Conservation (phyloP, 2,888 invertebrate species). For the Sinodicranocentrus sp. region DNA sequence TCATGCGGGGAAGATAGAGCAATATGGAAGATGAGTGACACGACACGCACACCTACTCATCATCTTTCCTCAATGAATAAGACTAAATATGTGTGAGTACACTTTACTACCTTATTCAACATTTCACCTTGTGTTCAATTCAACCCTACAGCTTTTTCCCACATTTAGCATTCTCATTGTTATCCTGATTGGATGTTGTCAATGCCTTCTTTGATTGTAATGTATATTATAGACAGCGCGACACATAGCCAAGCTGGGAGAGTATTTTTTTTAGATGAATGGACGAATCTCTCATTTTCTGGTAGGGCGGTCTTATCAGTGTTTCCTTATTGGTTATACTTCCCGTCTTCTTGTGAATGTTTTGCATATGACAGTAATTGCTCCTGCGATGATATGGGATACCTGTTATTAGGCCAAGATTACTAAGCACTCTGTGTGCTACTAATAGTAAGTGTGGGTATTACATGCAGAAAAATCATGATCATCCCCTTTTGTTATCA, state of each 20-base stretch:
- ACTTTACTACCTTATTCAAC: not conserved
- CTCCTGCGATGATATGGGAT: constrained; percentile 14
- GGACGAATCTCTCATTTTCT: constrained; percentile 23
- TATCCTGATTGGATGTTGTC: constrained; percentile 58
- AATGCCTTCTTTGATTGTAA: constrained; percentile 57
- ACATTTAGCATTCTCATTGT: constrained; percentile 49
- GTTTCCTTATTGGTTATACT: constrained; percentile 43
- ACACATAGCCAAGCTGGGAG: not conserved
- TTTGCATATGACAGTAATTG: constrained; percentile 48
- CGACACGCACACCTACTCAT: constrained; percentile 59
- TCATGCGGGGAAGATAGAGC: constrained; percentile 16
- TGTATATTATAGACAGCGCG: not conserved
- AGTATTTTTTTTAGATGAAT: constrained; percentile 5
- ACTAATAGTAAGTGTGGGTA: not conserved
- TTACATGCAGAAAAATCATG: constrained; percentile 15
- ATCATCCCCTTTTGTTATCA: not conserved
- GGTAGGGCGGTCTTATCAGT: constrained; percentile 41
- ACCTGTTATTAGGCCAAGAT: constrained; percentile 45
- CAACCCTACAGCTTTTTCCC: constrained; percentile 31
- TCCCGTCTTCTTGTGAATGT: not conserved
- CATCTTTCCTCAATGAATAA: constrained; percentile 47
- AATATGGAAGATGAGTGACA: constrained; percentile 53
- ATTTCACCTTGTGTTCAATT: not conserved
- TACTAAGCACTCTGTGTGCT: not conserved
- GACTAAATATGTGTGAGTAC: not conserved